Conservation (phyloP, 2,113 vertebrate genomes). For the Eonycteris spelaea region DNA sequence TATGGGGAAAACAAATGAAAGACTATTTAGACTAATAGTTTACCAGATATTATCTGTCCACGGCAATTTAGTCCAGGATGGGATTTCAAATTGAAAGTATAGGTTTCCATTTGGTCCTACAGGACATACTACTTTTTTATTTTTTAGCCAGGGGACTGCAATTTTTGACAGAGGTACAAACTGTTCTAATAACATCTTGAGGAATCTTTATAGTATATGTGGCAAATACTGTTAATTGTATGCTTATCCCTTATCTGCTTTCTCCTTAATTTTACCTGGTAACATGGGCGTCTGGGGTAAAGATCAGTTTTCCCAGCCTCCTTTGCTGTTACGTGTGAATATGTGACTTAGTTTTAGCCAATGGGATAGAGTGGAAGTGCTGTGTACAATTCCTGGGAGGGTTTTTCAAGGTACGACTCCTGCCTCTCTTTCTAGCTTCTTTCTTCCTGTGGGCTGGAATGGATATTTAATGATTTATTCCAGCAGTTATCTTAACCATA, state of each 20-base stretch:
- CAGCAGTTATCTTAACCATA: neutral
- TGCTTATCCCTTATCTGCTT: neutral
- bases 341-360: neutral
- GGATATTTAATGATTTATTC: neutral
- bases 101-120: neutral
- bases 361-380: neutral
- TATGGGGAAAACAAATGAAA: neutral
- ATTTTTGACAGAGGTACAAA: neutral
- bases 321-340: neutral
- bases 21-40: neutral
- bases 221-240: neutral
- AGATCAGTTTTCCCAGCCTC: neutral
- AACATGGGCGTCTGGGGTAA: neutral
- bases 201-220: neutral
- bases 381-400: neutral
- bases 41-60: neutral
- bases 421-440: neutral
- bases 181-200: neutral
- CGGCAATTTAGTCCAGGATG: neutral
- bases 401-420: neutral
- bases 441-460: neutral
- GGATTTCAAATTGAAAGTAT: neutral
- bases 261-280: neutral
- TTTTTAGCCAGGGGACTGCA: neutral
- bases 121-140: neutral